These are phyloP conservation scores for Andinoacara biseriatus DNA, from an alignment of 2,113 vertebrate species.

Conservation along the genomic window DNA sequence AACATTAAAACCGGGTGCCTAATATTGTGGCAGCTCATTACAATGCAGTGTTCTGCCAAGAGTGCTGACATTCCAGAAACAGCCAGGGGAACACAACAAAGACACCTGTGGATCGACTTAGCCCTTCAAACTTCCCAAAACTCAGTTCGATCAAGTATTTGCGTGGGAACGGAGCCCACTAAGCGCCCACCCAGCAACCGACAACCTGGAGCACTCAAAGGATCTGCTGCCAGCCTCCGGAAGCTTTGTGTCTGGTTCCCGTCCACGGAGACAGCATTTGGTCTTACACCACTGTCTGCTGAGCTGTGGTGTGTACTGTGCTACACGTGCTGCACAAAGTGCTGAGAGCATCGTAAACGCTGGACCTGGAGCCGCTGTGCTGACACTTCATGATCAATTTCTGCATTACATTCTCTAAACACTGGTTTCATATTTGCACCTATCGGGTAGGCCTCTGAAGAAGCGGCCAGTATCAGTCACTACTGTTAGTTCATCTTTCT, in stretches of 20 bases:
- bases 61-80: not conserved
- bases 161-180: not conserved
- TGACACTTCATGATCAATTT: not conserved
- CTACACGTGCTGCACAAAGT: not conserved
- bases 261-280: not conserved
- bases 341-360: not conserved
- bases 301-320: not conserved
- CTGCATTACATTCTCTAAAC: not conserved
- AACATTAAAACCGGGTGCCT: not conserved
- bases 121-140: not conserved
- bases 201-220: too few relatives aligned
- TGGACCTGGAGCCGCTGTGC: not conserved
- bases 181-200: not conserved
- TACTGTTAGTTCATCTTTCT: not conserved
- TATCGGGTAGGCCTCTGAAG: not conserved
- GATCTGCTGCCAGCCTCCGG: too few relatives aligned
- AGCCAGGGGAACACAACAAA: not conserved
- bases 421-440: not conserved
- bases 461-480: not conserved
- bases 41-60: not conserved
- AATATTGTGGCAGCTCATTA: not conserved
- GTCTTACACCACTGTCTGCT: not conserved
- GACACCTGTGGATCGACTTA: not conserved
- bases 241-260: too few relatives aligned
- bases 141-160: not conserved